Base-by-base conservation (phyloP, 2,797 vertebrate genomes). In the Amazona ochrocephala region DNA sequence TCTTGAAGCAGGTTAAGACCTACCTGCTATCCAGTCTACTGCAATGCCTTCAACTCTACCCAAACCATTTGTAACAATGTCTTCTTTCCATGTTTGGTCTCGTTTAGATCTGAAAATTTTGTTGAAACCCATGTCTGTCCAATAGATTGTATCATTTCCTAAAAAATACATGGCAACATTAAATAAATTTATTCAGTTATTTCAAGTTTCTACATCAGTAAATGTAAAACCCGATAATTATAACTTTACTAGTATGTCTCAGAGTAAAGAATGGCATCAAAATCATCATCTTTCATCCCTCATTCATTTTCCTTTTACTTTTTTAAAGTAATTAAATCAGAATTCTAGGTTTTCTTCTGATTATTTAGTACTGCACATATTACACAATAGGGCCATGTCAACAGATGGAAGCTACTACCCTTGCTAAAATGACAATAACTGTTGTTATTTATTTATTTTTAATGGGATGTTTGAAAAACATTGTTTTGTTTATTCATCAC, bases 101-200 rank as follows among this genome's bases (percentile, higher is more conserved):
- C 99, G 98, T 97, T 99, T 99, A 93, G 98, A 98, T 68, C 99
- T 97, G 74, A 99, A 99, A 90, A 99, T 99, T 97, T 98, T 98
- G 97, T 99, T 99, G 96, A 99, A 98, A 47, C 99, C 99, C 99
- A 99, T 99, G 95, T 99, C 99, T 78, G 99, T 99, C 99, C 99
- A 99, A 95, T 99, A 99, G 91, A 99, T 98, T 2, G 99, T 99
- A 97, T 99, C 99, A 96, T 99, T 99, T 90, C 98, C 99, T 98
- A 72, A 10, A 48, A 93, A 95, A 82, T 37, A 96, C 11, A 41
- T 24, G 61, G 8, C 71, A 64, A 37, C 12, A 34, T 68, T 17
- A 37, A 39, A 34, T 42, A 53, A 34, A 37, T 48, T 74, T 67
- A 76, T 66, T 70, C 20, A 61, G 14, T 42, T 75, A 26, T 10